Evolutionary conservation across 2,888 invertebrate genomes (phyloP).

Genomic region (Macrophya alboannulata): DNA sequence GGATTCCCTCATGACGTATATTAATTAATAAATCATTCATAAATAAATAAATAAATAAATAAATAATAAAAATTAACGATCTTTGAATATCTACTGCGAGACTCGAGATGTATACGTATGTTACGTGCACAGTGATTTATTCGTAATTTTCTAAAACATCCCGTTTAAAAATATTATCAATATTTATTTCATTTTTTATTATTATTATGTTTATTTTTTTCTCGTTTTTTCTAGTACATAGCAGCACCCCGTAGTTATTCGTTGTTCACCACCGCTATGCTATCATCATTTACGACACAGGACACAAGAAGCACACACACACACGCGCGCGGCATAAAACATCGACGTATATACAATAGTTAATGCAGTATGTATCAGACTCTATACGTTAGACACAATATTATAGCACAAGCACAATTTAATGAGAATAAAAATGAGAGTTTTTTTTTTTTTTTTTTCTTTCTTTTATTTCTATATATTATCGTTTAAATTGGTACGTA

Average conservation of each 20-base stretch:
- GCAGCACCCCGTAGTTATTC: background rate
- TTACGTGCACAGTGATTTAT: too few species aligned
- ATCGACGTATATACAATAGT: background rate
- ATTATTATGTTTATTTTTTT: too few species aligned
- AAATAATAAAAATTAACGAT: background rate
- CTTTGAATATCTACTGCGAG: too few species aligned
- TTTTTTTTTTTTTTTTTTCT: too few species aligned
- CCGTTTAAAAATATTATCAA: too few species aligned
- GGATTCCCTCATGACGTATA: conserved; percentile 41
- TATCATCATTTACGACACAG: background rate
- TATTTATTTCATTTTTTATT: too few species aligned
- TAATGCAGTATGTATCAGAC: background rate
- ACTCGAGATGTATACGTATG: too few species aligned
- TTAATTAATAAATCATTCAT: background rate
- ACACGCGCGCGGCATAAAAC: background rate
- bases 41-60: background rate
- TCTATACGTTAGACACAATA: background rate
- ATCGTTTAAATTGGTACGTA: too few species aligned
- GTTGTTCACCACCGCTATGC: conserved; percentile 3
- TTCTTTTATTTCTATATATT: too few species aligned
- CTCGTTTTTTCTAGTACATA: too few species aligned
- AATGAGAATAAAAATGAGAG: too few species aligned
- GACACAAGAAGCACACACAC: background rate
- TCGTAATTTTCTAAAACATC: too few species aligned
- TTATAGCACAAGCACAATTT: background rate